Evolutionary conservation across 2,797 vertebrate genomes (phyloP), one percentile per base, ranked within the genome.

Genomic region (Erethizon dorsatum): DNA sequence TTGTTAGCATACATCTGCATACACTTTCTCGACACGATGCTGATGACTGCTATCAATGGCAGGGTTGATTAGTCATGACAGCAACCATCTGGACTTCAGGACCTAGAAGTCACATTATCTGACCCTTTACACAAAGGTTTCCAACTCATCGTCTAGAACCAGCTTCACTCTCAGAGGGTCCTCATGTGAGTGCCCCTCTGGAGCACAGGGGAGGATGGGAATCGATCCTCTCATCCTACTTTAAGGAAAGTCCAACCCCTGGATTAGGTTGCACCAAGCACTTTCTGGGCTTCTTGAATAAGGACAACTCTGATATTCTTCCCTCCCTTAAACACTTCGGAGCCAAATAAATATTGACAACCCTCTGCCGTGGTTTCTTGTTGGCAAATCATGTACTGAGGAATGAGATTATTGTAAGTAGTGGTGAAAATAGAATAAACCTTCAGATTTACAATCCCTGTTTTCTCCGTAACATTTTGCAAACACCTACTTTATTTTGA

Each of bases 401-500:
- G 12, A 95, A 86, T 28, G 17, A 78, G 47, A 50, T 14, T 33
- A 24, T 33, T 61, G 9, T 15, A 83, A 37, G 17, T 41, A 54
- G 57, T 13, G 12, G 67, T 45, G 24, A 94, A 96, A 91, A 97
- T 37, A 31, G 50, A 90, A 95, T 83, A 83, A 73, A 69, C 8
- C 61, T 79, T 71, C 63, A 69, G 65, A 71, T 80, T 85, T 94
- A 88, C 45, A 88, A 89, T 67, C 69, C 18, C 88, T 47, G 59
- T 82, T 93, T 95, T 78, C 89, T 94, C 77, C 28, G 5, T 52
- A 95, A 88, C 31, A 41, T 37, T 97, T 97, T 77, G 57, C 77
- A 92, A 96, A 96, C 78, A 89, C 90, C 90, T 97, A 90, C 33
- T 47, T 47, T 33, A 6, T 65, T 94, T 73, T 78, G 61, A 92